Conservation (phyloP, 2,888 invertebrate species). For the Julus scanicus region DNA sequence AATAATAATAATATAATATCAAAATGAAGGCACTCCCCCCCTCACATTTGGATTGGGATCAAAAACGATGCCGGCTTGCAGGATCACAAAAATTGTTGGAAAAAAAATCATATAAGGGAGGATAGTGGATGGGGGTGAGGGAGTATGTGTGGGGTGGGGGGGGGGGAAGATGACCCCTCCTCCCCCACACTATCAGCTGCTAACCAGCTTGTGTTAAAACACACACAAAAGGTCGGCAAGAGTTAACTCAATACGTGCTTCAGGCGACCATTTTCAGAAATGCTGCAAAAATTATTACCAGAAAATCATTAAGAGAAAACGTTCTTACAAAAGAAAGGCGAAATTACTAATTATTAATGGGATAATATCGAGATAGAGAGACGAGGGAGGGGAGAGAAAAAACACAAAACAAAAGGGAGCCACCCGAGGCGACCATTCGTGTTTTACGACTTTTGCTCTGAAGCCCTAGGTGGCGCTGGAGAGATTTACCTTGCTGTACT, state of each 20-base stretch:
- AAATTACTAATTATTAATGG: constrained; percentile 33
- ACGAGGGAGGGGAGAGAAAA: neutral
- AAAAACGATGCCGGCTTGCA: neutral
- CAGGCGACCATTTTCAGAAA: constrained; percentile 11
- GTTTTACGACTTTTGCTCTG: neutral
- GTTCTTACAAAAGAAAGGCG: neutral
- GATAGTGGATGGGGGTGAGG: neutral
- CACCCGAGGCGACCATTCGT: neutral
- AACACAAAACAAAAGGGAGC: neutral
- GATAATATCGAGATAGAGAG: constrained; percentile 18
- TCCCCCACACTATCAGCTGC: constrained; percentile 26
- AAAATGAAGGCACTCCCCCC: constrained; percentile 21
- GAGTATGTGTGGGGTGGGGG: neutral
- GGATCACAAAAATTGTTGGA: constrained; percentile 10
- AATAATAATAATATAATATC: constrained; percentile 27
- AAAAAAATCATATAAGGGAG: neutral
- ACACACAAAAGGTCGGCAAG: neutral
- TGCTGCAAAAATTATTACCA: constrained; percentile 31
- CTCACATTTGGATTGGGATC: constrained; percentile 25
- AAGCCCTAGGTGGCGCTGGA: neutral
- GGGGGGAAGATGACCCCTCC: neutral
- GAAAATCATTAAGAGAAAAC: constrained; percentile 33
- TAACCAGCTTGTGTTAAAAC: constrained; percentile 28
- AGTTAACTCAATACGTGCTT: constrained; percentile 13
- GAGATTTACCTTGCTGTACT: too few species aligned